These are phyloP conservation scores for Eubasilissa regina DNA, from an alignment of 1,140 invertebrate species.

Conservation along the genomic window DNA sequence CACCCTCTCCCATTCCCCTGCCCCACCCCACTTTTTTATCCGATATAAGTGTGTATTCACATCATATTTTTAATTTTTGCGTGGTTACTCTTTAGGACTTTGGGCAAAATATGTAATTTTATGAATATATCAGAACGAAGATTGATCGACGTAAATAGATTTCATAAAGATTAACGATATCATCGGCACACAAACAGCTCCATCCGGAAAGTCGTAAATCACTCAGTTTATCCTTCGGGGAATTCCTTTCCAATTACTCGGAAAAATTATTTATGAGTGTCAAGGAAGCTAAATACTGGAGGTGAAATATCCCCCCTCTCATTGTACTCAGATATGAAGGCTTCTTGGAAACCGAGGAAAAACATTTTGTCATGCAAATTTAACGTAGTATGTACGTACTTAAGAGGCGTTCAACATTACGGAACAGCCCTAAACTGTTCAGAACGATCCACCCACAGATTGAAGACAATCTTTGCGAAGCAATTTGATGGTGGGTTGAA, in stretches of 20 bases:
- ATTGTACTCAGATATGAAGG: constrained; percentile 16
- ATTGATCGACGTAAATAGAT: too few species aligned
- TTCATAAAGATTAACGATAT: too few species aligned
- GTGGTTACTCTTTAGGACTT: too few species aligned
- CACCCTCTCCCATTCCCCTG: too few species aligned
- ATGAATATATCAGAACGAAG: too few species aligned
- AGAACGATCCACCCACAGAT: not conserved
- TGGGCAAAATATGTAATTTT: too few species aligned
- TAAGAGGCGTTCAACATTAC: constrained; percentile 23
- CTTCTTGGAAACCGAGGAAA: constrained; percentile 13
- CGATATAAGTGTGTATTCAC: too few species aligned
- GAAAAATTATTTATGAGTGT: constrained; percentile 35
- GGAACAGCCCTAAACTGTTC: constrained; percentile 19
- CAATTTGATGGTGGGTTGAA: constrained; percentile 4
- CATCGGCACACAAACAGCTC: too few species aligned
- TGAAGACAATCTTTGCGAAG: not conserved
- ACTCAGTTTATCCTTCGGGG: not conserved
- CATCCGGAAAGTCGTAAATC: constrained; percentile 20
- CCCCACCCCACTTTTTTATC: too few species aligned
- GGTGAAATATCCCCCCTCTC: not conserved
- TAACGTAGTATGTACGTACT: constrained; percentile 20
- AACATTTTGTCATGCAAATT: constrained; percentile 44
- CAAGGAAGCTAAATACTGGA: not conserved
- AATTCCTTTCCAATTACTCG: constrained; percentile 40
- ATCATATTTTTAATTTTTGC: too few species aligned